A percentile compares a stretch with the other conserved stretches of the same genome.
phyloP scores from a whole-genome alignment of 1,140 invertebrate genomes.

The Drosophila ohnishii region DNA sequence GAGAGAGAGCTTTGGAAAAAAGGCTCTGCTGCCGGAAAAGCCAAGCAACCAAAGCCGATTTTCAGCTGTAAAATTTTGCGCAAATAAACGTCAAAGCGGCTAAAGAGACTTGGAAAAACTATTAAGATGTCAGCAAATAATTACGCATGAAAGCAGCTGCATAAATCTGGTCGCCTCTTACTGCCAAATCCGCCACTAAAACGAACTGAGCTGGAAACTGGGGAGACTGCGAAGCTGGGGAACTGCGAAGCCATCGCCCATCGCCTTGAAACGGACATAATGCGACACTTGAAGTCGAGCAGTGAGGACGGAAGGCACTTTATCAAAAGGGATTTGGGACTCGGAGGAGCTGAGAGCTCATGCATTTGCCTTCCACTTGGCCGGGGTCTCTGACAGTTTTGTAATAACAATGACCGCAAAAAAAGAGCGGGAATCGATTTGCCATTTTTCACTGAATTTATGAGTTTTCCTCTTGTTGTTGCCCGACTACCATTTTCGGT shows the following conservation, averaged over 20 bases:
- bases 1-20: background rate
- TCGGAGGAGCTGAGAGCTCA: constrained; percentile 3
- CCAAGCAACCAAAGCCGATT: constrained; percentile 27
- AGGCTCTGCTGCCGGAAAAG: background rate
- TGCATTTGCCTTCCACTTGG: constrained; percentile 51
- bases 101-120: constrained; percentile 65
- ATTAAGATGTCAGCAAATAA: constrained; percentile 81
- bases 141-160: constrained; percentile 69
- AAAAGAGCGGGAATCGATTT: constrained; percentile 71
- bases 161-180: constrained; percentile 69
- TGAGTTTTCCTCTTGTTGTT: constrained; percentile 56
- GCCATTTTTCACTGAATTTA: constrained; percentile 78
- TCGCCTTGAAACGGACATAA: constrained; percentile 68
- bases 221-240: constrained; percentile 15
- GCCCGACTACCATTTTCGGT: constrained; percentile 30
- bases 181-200: constrained; percentile 77
- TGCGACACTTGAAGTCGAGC: constrained; percentile 66
- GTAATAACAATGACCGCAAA: constrained; percentile 77
- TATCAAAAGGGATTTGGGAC: constrained; percentile 76
- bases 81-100: constrained; percentile 36
- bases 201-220: constrained; percentile 60
- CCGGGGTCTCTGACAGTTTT: constrained; percentile 63
- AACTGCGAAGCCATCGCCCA: constrained; percentile 54
- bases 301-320: constrained; percentile 61
- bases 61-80: constrained; percentile 31